Conservation (phyloP, 2,113 vertebrate genomes). For the Phrynocephalus versicolor region DNA sequence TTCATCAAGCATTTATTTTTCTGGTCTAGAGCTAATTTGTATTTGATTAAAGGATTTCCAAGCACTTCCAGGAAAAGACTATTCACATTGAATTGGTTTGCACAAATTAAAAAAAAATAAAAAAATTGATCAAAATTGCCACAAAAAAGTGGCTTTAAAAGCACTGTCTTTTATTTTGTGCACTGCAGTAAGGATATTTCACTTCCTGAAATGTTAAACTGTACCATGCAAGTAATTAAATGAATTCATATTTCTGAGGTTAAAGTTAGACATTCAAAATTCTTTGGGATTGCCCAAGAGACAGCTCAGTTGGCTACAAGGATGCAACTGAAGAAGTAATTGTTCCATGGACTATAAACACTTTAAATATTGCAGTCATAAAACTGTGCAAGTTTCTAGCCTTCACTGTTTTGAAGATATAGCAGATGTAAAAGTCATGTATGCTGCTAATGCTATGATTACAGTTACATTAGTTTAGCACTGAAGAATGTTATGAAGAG, state of each 20-base stretch:
- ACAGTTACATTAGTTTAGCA: not conserved
- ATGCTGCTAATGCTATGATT: not conserved
- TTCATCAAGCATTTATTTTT: slow-evolving; percentile 69
- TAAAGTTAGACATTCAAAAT: not conserved
- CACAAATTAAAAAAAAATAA: slow-evolving; percentile 52
- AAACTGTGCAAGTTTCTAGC: not conserved
- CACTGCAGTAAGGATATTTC: slow-evolving; percentile 53
- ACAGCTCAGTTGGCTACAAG: not conserved
- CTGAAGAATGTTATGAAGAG: not conserved
- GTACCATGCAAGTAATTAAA: slow-evolving; percentile 33
- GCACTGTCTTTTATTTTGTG: slow-evolving; percentile 46
- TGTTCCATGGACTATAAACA: not conserved
- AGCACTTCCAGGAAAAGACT: slow-evolving; percentile 60
- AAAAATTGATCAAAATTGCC: slow-evolving; percentile 36
- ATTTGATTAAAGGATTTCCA: slow-evolving; percentile 77
- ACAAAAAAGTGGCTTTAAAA: slow-evolving; percentile 56
- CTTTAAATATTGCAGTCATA: not conserved
- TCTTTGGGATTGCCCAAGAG: not conserved
- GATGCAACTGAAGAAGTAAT: not conserved
- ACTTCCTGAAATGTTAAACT: slow-evolving; percentile 58
- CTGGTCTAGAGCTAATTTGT: slow-evolving; percentile 70
- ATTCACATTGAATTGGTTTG: slow-evolving; percentile 64
- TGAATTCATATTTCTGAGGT: not conserved
- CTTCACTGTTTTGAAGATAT: not conserved
- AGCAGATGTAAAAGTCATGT: not conserved